These are phyloP conservation scores for Pachyuromys duprasi DNA, from an alignment of 2,797 vertebrate species.

Conservation along the genomic window DNA sequence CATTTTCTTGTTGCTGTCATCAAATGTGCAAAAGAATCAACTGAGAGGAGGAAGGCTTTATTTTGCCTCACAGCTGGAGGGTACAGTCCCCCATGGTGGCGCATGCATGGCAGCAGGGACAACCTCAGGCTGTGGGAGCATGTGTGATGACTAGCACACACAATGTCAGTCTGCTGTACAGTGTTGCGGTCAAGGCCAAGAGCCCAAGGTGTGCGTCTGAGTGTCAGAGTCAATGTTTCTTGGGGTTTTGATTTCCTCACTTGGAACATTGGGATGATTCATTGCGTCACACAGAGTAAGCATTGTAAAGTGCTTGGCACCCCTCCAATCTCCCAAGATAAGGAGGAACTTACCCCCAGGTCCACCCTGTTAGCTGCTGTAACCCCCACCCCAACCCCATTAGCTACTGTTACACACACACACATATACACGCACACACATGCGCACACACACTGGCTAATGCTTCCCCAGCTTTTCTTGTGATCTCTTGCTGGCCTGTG, in stretches of 20 bases:
- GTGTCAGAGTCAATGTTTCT: not conserved
- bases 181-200: not conserved
- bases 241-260: not conserved
- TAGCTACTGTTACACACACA: no score
- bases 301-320: not conserved
- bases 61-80: not conserved
- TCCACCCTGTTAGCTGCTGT: not conserved
- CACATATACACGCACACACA: no score
- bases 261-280: not conserved
- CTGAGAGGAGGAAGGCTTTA: not conserved
- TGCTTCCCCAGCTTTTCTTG: not conserved
- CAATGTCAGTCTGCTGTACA: not conserved
- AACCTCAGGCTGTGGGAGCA: not conserved
- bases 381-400: no score
- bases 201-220: not conserved
- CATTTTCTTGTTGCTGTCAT: not conserved
- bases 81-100: no score
- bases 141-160: not conserved
- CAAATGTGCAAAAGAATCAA: not conserved
- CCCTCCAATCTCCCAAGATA: accelerated
- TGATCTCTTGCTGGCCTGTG: not conserved
- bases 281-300: not conserved
- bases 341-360: not conserved
- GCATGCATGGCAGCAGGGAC: not conserved
- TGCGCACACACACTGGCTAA: not conserved